Evolutionary conservation across 2,797 vertebrate genomes (phyloP), one percentile per base, ranked within the genome.

Genomic region (Platalea minor): DNA sequence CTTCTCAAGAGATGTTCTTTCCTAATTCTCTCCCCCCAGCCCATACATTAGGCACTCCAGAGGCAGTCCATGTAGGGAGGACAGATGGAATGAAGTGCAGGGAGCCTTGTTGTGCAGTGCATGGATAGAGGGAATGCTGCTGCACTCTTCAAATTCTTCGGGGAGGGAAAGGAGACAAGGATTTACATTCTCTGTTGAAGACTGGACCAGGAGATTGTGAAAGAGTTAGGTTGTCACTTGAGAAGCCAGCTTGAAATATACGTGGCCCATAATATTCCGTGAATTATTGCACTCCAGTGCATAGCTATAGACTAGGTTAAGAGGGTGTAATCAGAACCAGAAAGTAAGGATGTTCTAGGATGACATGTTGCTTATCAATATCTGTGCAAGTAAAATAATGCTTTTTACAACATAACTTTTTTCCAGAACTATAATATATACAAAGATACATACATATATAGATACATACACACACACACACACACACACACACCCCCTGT

Each of bases 261-360:
- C 0, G 0, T 57, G 65, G 48, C 79, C 82, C 80, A 92, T 91
- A 96, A 96, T 96, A 93, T 87, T 77, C 67, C 43, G 31, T 96
- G 93, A 97, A 46, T 97, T 97, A 97, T 67, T 94, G 90, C 69
- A 69, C 96, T 74, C 89, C 43, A 61, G 93, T 45, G 94, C 75
- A 93, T 37, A 93, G 91, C 69, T 73, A 89, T 13, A 93, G 96
- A 89, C 87, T 89, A 88, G 85, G 96, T 97, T 96, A 96, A 96
- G 90, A 94, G 73, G 60, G 53, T 75, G 72, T 97, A 97, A 97
- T 97, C 92, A 97, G 91, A 97, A 95, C 85, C 97, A 97, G 97
- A 97, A 91, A 82, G 78, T 29, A 56, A 79, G 89, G 85, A 93
- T 78, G 50, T 88, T 89, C 76, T 87, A 73, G 59, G 75, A 94